Base-by-base conservation (phyloP, 2,113 vertebrate species). In the Hippocampus barbouri region DNA sequence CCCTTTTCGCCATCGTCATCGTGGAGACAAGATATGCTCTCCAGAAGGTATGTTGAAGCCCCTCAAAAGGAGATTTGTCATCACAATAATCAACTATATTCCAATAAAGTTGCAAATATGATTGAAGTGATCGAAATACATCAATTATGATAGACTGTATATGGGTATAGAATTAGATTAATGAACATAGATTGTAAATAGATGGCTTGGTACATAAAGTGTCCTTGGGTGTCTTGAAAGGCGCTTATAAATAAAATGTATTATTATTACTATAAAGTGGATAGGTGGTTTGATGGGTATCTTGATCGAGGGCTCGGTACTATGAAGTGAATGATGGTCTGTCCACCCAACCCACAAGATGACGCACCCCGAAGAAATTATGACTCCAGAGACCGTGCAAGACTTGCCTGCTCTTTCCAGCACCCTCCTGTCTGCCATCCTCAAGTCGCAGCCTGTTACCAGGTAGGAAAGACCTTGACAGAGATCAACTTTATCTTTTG, bases 331-430 rank as follows among this genome's bases (percentile, higher is more conserved):
- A 45, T 14, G 12, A 25, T 66, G 18, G 8, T 56, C 18, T n/a
- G 15, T 3, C 57, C 68, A 6, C 74, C 57, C 68, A 34, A 61
- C 59, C 59, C 27, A 14, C 8, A 61, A 94, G 92, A 79, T 90
- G 16, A 87, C 87, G 64, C 83, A 87, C 83, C 72, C 77, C 34
- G 86, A 93, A 79, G 93, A 94, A 8, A 66, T 95, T 23, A 70
- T 71, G 18, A 49, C 84, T 3, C 94, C 94, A 2, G 91, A 92
- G 77, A 78, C 86, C 1, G 18, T 93, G 59, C 86, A 92, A 23
- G 94, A 96, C 51, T 93, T 98, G 78, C 95, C 96, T 2, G 93
- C 93, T 15, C 92, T 99, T 73, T 96, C 96, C 76, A 86, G 87
- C 70, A 72, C 86, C 73, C 86, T 99, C 45, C 87, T 98, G 65